These are phyloP conservation scores for Ptychodera flava DNA, from an alignment of 35 echinoderm and acorn worm species.

Conservation along the genomic window DNA sequence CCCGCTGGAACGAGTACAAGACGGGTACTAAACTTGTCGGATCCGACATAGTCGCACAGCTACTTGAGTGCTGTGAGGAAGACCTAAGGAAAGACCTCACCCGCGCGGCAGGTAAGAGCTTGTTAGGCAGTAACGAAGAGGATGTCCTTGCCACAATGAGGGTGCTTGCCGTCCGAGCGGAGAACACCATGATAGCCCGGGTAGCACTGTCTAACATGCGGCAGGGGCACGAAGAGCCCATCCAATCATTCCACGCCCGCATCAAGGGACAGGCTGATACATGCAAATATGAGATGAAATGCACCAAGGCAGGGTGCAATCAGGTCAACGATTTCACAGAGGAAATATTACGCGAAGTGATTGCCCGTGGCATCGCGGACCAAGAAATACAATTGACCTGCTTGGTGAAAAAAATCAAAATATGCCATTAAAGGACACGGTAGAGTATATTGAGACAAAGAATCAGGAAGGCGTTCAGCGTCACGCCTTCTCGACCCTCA, in stretches of 20 bases:
- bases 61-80: conserved; percentile 48
- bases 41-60: conserved; percentile 21
- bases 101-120: conserved; percentile 12
- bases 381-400: conserved; percentile 28
- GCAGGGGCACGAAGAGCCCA: conserved; percentile 44
- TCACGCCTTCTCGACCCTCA: conserved; percentile 5
- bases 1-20: conserved; percentile 50
- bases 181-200: conserved; percentile 27
- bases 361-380: conserved; percentile 33
- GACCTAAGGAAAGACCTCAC: conserved; percentile 42
- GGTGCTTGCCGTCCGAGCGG: conserved; percentile 36
- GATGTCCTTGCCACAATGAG: conserved; percentile 26
- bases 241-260: conserved; percentile 35
- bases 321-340: conserved; percentile 17
- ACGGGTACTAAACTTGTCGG: conserved; percentile 33
- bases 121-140: conserved; percentile 13
- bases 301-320: conserved; percentile 10
- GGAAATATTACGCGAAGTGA: neutral
- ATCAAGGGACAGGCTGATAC: conserved; percentile 16
- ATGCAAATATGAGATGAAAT: conserved; percentile 27
- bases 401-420: conserved; percentile 29
- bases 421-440: conserved; percentile 28
- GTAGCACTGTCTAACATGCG: conserved; percentile 34
- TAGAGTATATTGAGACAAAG: conserved; percentile 37
- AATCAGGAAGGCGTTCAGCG: conserved; percentile 26